These are phyloP conservation scores for Nibea albiflora DNA, from an alignment of 2,113 vertebrate species.

Conservation along the genomic window DNA sequence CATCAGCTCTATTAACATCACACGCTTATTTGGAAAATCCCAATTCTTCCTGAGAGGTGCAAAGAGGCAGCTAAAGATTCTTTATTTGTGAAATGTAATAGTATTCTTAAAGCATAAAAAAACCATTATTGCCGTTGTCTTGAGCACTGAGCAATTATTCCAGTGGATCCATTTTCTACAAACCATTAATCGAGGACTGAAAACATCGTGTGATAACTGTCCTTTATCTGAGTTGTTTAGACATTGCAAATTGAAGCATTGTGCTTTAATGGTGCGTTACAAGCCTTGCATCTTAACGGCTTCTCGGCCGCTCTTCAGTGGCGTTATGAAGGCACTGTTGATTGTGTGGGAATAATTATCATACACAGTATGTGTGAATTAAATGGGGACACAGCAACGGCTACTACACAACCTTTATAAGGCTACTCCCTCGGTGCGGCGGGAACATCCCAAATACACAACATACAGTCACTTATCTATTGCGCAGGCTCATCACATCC, in stretches of 20 bases:
- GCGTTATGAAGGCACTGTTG: conserved; percentile 4
- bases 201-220: conserved; percentile 30
- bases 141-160: conserved; percentile 12
- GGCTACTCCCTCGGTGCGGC: neutral
- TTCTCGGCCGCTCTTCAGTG: conserved; percentile 6
- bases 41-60: neutral
- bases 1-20: neutral
- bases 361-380: neutral
- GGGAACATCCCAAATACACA: neutral
- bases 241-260: conserved; percentile 22
- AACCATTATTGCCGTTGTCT: neutral
- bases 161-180: conserved; percentile 12
- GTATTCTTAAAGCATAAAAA: neutral
- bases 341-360: conserved; percentile 20
- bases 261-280: conserved; percentile 17
- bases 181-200: conserved; percentile 20
- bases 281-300: conserved; percentile 4
- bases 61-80: neutral
- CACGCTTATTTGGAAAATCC: neutral
- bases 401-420: neutral
- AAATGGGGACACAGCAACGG: neutral
- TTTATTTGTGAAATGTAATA: neutral
- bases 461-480: neutral
- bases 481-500: neutral
- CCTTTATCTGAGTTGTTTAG: conserved; percentile 29